phyloP scores from a whole-genome alignment of 2,888 invertebrate genomes.

The Sericinus montela region DNA sequence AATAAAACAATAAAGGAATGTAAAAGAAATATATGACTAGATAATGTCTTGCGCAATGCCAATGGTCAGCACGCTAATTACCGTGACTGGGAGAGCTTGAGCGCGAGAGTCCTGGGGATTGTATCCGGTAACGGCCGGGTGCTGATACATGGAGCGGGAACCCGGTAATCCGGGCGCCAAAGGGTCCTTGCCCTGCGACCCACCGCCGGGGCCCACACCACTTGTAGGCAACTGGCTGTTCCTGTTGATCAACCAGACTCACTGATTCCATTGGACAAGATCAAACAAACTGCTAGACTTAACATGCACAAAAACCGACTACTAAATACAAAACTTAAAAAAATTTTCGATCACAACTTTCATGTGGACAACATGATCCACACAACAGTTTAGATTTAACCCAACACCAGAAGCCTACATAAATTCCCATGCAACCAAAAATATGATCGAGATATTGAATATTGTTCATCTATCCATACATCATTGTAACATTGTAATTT shows the following conservation, averaged over 20 bases:
- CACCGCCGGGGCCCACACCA: constrained; percentile 53
- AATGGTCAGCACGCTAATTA: constrained; percentile 18
- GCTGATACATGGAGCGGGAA: constrained; percentile 64
- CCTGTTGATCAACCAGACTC: constrained; percentile 38
- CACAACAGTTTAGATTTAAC: constrained; percentile 8
- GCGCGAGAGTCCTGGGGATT: constrained; percentile 62
- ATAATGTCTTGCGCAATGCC: no score
- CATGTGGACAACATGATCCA: background rate
- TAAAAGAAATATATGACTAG: no score
- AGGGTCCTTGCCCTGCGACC: constrained; percentile 69
- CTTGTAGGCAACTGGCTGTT: constrained; percentile 64
- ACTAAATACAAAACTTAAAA: background rate
- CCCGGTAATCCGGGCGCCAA: constrained; percentile 60
- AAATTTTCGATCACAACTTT: no score
- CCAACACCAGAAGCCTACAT: constrained; percentile 43
- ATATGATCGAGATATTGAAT: background rate
- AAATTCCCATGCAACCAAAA: constrained; percentile 5
- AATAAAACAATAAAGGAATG: no score
- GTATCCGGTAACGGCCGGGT: constrained; percentile 66
- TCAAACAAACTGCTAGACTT: background rate
- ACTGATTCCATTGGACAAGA: background rate
- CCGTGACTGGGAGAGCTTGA: constrained; percentile 65
- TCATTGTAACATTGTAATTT: background rate
- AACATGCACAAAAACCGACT: background rate
- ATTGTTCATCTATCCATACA: constrained; percentile 1